These are phyloP conservation scores for Drosophila suzukii DNA, from an alignment of 1,140 invertebrate species.

Conservation along the genomic window DNA sequence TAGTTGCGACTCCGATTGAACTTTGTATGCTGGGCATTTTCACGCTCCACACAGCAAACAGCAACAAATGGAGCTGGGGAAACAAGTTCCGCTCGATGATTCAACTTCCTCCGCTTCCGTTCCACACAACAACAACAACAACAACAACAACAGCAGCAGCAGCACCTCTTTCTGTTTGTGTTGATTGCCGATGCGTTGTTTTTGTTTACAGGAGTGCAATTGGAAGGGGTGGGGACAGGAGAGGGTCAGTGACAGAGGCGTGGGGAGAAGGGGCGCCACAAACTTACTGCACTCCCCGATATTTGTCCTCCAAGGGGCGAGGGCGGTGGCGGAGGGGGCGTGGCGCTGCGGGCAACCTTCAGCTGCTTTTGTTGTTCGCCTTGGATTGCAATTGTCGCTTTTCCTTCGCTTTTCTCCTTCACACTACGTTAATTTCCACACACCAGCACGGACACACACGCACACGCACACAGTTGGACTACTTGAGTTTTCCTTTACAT, in stretches of 20 bases:
- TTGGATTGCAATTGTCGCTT: constrained; percentile 58
- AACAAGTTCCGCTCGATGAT: constrained; percentile 77
- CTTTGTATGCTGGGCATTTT: constrained; percentile 29
- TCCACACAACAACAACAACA: constrained; percentile 13
- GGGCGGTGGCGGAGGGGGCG: neutral
- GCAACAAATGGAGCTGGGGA: constrained; percentile 45
- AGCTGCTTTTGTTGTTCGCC: constrained; percentile 40
- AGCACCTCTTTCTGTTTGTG: constrained; percentile 38
- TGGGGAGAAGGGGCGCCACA: neutral
- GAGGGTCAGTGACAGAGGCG: neutral
- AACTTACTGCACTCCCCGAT: constrained; percentile 38
- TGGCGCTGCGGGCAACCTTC: constrained; percentile 24
- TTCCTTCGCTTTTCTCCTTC: constrained; percentile 58
- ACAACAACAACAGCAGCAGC: neutral
- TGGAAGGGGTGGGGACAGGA: neutral
- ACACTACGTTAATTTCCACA: constrained; percentile 75
- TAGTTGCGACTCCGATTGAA: constrained; percentile 26
- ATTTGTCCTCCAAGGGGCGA: constrained; percentile 14
- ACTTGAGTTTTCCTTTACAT: constrained; percentile 53
- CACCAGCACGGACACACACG: constrained; percentile 46
- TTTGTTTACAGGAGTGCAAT: constrained; percentile 63
- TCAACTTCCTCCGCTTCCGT: constrained; percentile 64
- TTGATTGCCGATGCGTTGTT: constrained; percentile 41
- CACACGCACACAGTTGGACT: constrained; percentile 24
- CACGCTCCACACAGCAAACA: constrained; percentile 47